phyloP scores from a whole-genome alignment of 2,888 invertebrate species.

The Fragum sueziense region DNA sequence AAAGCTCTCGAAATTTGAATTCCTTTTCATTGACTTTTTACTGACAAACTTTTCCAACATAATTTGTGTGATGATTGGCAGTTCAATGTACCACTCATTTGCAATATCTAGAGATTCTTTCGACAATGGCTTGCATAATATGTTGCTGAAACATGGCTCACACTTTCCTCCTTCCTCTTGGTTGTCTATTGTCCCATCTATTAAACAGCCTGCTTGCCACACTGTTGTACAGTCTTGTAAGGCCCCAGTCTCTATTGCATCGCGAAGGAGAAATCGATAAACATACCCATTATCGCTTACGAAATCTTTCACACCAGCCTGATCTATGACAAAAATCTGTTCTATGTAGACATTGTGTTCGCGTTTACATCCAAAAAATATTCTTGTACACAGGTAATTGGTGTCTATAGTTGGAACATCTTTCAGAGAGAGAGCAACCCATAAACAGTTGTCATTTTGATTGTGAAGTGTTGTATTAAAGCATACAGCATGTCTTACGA shows the following conservation, averaged over 20 bases:
- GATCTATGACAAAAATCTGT: not conserved
- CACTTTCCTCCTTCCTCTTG: not conserved
- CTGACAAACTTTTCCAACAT: slow-evolving; percentile 35
- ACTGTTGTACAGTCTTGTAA: not conserved
- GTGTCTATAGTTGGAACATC: not conserved
- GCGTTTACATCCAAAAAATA: slow-evolving; percentile 19
- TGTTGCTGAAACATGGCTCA: not conserved
- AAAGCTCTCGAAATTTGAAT: not conserved
- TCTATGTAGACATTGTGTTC: slow-evolving; percentile 21
- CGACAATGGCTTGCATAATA: slow-evolving; percentile 9
- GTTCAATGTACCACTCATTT: slow-evolving; percentile 30
- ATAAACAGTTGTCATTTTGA: not conserved
- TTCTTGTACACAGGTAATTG: slow-evolving; percentile 7
- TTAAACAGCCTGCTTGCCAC: slow-evolving; percentile 10
- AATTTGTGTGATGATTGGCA: slow-evolving; percentile 36
- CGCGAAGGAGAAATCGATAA: slow-evolving; percentile 11
- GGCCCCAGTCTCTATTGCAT: slow-evolving; percentile 12
- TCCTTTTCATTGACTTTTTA: not conserved
- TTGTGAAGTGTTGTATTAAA: not conserved
- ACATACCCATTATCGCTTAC: not conserved
- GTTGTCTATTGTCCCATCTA: slow-evolving; percentile 7
- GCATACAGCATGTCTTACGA: not conserved
- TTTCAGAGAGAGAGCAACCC: not conserved
- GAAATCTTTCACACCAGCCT: not conserved
- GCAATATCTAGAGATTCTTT: slow-evolving; percentile 14